Evolutionary conservation across 2,888 invertebrate species (phyloP).

Genomic region (Volucella zonaria): DNA sequence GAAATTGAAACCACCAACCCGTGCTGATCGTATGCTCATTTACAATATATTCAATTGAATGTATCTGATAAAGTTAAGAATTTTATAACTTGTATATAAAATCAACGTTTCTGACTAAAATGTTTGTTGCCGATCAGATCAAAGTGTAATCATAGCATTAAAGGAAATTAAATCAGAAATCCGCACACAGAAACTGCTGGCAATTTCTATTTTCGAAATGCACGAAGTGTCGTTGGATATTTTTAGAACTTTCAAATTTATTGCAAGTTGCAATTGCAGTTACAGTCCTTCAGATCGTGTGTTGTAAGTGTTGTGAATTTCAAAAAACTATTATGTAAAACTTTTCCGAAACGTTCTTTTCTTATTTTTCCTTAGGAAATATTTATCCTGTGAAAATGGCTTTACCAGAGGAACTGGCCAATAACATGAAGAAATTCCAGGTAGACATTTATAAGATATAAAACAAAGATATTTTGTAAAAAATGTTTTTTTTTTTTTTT

Average conservation of each 20-base stretch:
- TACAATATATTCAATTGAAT: too few relatives aligned
- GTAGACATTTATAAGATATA: constrained; percentile 71
- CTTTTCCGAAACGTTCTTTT: background rate
- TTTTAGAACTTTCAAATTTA: constrained; percentile 62
- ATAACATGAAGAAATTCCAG: constrained; percentile 81
- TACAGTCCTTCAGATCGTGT: constrained; percentile 41
- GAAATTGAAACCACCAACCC: too few relatives aligned
- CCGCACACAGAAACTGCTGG: constrained; percentile 23
- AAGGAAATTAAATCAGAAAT: background rate
- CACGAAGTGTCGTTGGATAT: constrained; percentile 39
- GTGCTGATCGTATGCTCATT: too few relatives aligned
- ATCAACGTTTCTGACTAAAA: too few relatives aligned
- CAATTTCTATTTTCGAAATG: constrained; percentile 54
- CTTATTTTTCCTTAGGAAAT: constrained; percentile 72
- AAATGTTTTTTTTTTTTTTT: constrained; percentile 31
- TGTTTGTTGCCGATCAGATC: too few relatives aligned
- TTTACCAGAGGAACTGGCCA: constrained; percentile 80
- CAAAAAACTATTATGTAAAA: constrained; percentile 58
- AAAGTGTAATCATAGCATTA: constrained; percentile 17
- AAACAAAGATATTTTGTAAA: constrained; percentile 1
- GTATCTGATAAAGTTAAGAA: too few relatives aligned
- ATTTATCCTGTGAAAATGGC: constrained; percentile 79
- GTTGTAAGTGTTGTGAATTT: constrained; percentile 35
- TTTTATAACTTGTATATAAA: too few relatives aligned
- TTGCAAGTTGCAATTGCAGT: constrained; percentile 49